Evolutionary conservation across 2,797 vertebrate genomes (phyloP).

Genomic region (Anguilla anguilla): DNA sequence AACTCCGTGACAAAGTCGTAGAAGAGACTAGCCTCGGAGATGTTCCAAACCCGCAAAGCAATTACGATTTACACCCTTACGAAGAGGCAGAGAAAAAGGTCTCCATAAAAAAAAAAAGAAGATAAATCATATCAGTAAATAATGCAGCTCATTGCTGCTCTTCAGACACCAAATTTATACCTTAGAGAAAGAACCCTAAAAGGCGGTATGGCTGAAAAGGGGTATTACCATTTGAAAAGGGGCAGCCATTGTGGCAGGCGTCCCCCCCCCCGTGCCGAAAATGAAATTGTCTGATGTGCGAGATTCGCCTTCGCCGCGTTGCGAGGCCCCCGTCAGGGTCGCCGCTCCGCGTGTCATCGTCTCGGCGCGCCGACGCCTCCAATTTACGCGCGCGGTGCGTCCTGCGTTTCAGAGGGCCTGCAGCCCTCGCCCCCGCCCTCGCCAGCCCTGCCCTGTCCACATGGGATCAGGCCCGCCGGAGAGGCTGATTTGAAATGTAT

Average conservation of each 20-base stretch:
- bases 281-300: constrained; percentile 84
- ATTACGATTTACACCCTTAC: too few relatives aligned
- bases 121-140: not conserved
- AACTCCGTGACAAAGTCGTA: too few relatives aligned
- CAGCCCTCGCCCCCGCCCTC: constrained; percentile 71
- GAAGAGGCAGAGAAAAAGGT: not conserved
- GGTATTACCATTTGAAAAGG: constrained; percentile 82
- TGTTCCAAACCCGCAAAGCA: too few relatives aligned
- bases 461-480: constrained; percentile 78
- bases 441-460: constrained; percentile 76
- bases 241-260: constrained; percentile 70
- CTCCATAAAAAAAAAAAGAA: not conserved
- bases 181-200: constrained; percentile 51
- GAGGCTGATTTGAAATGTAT: constrained; percentile 66
- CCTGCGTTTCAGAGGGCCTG: constrained; percentile 83
- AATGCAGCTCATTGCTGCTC: not conserved
- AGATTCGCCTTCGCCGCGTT: constrained; percentile 80
- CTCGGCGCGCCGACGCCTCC: constrained; percentile 72
- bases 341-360: constrained; percentile 73
- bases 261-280: constrained; percentile 79
- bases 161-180: not conserved
- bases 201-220: constrained; percentile 59
- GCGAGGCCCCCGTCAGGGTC: constrained; percentile 74
- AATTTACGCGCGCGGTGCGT: constrained; percentile 77
- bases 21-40: too few relatives aligned